phyloP scores from a whole-genome alignment of 2,888 invertebrate species.

The Drosophila koepferae region DNA sequence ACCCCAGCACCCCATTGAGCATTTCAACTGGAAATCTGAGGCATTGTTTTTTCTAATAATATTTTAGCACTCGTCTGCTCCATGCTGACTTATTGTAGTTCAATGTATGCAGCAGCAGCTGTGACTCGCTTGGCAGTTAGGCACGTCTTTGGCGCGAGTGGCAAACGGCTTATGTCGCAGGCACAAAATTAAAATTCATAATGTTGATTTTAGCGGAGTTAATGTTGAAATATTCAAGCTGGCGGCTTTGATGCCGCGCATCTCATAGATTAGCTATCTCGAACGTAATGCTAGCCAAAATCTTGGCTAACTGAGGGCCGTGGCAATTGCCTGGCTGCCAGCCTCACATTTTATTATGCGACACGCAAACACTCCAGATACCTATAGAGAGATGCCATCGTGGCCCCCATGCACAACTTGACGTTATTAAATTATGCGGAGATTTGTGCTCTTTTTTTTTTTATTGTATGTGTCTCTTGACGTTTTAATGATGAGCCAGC shows the following conservation, averaged over 20 bases:
- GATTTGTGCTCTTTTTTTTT: constrained; percentile 62
- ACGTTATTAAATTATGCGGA: constrained; percentile 79
- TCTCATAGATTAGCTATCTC: constrained; percentile 67
- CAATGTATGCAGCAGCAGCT: constrained; percentile 6
- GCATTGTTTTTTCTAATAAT: constrained; percentile 34
- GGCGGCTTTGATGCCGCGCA: constrained; percentile 59
- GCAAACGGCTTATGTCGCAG: constrained; percentile 29
- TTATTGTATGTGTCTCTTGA: constrained; percentile 62
- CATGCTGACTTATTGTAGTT: constrained; percentile 17
- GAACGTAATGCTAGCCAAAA: constrained; percentile 23
- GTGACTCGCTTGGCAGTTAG: constrained; percentile 12
- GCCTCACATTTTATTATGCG: constrained; percentile 70
- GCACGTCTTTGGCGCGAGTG: constrained; percentile 29
- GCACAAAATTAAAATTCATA: constrained; percentile 73
- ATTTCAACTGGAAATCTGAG: constrained; percentile 25
- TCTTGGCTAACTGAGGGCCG: constrained; percentile 28
- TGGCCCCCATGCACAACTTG: constrained; percentile 40
- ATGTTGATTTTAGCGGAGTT: constrained; percentile 68
- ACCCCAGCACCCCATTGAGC: neutral
- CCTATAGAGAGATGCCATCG: constrained; percentile 24
- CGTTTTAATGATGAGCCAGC: constrained; percentile 72
- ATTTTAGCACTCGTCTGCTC: constrained; percentile 18
- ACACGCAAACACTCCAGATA: constrained; percentile 57
- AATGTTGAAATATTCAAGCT: constrained; percentile 66
- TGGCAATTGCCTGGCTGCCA: constrained; percentile 45